Base-by-base conservation (phyloP, 2,888 invertebrate genomes). In the Clanis bilineata region DNA sequence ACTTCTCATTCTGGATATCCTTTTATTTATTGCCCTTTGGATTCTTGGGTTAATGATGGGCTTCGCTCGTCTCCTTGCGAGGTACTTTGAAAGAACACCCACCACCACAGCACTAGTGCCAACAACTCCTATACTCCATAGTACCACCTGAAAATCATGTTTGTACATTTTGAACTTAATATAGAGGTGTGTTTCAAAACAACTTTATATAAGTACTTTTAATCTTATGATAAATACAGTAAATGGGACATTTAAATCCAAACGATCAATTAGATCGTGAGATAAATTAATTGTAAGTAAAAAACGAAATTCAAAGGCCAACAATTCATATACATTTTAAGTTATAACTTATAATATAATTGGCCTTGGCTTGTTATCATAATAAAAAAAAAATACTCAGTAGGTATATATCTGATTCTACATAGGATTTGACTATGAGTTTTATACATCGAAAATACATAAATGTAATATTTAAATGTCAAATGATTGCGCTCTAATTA, bases 81-180 rank as follows among this genome's bases (percentile, higher is more conserved):
- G 90, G 83, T 96, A 97, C 70, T 95, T 94, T 44, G 98, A 97
- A 32, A 98, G 85, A 9, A 97, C 94, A 41, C 97, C 96, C 44
- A 98, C 94, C n/a, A 98, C 90, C 7, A 96, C 94, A 21, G 97
- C 95, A 76, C 98, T 96, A 45, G 94, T 93, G 25, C 93, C 92
- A 32, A 92, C 90, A 41, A 96, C 94, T 56, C 96, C 94, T 66
- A 96, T 92, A 66, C 96, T 95, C 79, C 96, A 93, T 74, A 96
- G 87, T 61, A 96, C 93, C 62, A 96, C 93, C 95, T 96, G 75
- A 28, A 76, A 77, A 64, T 22, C 28, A 62, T 39, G 6, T 32
- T 43, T 28, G 10, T 15, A 21, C n/a, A 22, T 32, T 12, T 6
- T 28, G 4, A 18, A 23, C 25, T 2, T 10, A 4, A 32, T 6